These are phyloP conservation scores for Dryococelus australis DNA, from an alignment of 2,888 invertebrate genomes.

Conservation along the genomic window DNA sequence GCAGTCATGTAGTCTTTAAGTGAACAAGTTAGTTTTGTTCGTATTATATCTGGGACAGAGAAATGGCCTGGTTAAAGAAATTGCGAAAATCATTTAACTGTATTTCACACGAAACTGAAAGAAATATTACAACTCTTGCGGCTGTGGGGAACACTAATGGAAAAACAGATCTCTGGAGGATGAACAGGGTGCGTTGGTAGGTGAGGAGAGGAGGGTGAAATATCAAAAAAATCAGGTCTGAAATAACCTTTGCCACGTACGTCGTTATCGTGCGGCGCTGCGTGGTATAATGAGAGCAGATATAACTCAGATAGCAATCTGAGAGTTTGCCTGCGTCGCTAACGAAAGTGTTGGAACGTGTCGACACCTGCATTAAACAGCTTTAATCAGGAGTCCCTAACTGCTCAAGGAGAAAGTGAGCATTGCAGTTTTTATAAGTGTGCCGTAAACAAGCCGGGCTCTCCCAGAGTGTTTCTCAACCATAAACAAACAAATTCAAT, in stretches of 20 bases:
- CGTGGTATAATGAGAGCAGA: not conserved
- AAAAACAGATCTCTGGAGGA: not conserved
- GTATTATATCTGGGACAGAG: no score
- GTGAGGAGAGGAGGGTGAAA: not conserved
- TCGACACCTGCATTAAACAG: not conserved
- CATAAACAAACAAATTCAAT: no score
- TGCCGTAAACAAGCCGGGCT: not conserved
- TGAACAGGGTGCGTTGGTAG: not conserved
- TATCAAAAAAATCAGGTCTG: no score
- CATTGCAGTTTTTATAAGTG: not conserved
- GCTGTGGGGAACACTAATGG: not conserved
- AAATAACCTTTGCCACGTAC: not conserved
- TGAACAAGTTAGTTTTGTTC: no score
- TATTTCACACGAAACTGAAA: no score
- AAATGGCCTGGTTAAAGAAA: no score
- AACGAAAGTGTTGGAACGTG: not conserved
- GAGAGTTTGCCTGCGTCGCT: not conserved
- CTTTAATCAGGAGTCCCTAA: not conserved
- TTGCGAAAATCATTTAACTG: no score
- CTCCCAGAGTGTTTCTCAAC: no score
- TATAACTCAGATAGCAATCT: not conserved
- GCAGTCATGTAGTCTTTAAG: no score
- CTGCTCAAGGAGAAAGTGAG: not conserved
- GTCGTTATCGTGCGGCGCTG: not conserved
- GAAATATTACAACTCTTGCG: no score